These are phyloP conservation scores for Verasper variegatus DNA, from an alignment of 2,113 vertebrate species.

Conservation along the genomic window DNA sequence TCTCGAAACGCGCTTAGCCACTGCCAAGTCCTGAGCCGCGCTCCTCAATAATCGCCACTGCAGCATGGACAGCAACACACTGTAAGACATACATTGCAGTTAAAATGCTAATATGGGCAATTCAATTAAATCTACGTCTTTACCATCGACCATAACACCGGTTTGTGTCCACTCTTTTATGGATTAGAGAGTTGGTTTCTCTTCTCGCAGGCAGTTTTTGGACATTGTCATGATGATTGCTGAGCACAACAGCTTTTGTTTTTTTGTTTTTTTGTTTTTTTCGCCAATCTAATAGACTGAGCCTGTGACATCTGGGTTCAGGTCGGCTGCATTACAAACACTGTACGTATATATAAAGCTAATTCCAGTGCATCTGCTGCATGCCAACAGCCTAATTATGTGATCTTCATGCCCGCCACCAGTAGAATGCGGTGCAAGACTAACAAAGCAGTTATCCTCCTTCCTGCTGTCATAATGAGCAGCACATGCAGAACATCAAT, in stretches of 20 bases:
- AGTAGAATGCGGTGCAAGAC: slow-evolving; percentile 21
- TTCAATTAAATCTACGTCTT: slow-evolving; percentile 71
- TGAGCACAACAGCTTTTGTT: slow-evolving; percentile 57
- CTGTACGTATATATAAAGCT: slow-evolving; percentile 35
- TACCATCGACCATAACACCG: slow-evolving; percentile 54
- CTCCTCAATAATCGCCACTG: slow-evolving; percentile 58
- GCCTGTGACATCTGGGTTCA: slow-evolving; percentile 53
- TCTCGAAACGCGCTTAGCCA: slow-evolving; percentile 16
- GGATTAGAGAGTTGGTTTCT: slow-evolving; percentile 53
- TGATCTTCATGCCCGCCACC: slow-evolving; percentile 16
- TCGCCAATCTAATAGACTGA: slow-evolving; percentile 55
- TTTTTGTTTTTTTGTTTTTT: no score
- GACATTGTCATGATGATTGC: slow-evolving; percentile 56
- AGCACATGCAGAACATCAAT: slow-evolving; percentile 21
- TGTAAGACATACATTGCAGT: slow-evolving; percentile 51
- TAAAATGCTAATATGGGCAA: slow-evolving; percentile 72
- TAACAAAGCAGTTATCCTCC: slow-evolving; percentile 19
- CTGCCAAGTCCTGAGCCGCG: slow-evolving; percentile 37
- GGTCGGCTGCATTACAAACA: slow-evolving; percentile 37
- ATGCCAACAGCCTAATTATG: slow-evolving; percentile 38
- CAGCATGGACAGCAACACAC: slow-evolving; percentile 53
- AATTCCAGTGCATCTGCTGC: slow-evolving; percentile 19
- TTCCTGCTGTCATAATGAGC: slow-evolving; percentile 7
- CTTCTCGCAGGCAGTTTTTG: slow-evolving; percentile 58
- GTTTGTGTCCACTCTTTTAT: slow-evolving; percentile 62